phyloP scores from a whole-genome alignment of 2,797 vertebrate species.

The Chaenodraco wilsoni region DNA sequence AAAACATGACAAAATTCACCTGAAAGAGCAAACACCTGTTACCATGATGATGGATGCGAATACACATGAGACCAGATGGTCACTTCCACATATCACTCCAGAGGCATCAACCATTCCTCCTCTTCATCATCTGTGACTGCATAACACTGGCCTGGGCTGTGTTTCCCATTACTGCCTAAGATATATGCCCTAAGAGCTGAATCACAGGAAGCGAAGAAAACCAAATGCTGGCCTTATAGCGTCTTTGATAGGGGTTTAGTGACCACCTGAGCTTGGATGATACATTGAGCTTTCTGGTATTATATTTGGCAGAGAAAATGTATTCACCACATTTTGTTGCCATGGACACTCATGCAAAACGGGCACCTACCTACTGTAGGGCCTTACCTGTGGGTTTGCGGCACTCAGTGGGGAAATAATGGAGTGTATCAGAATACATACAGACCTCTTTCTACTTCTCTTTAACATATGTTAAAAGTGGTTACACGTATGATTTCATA shows the following conservation, averaged over 20 bases:
- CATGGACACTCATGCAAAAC: slow-evolving; percentile 24
- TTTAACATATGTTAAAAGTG: slow-evolving; percentile 27
- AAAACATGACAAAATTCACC: slow-evolving; percentile 17
- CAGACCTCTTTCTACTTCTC: slow-evolving; percentile 43
- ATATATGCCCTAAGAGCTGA: slow-evolving; percentile 53
- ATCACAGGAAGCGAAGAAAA: slow-evolving; percentile 47
- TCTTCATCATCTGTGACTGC: slow-evolving; percentile 69
- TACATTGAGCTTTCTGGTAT: slow-evolving; percentile 9
- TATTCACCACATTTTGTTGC: slow-evolving; percentile 24
- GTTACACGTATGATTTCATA: slow-evolving; percentile 19
- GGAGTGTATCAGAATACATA: slow-evolving; percentile 18
- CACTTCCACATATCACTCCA: slow-evolving; percentile 66
- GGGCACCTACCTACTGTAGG: slow-evolving; percentile 10
- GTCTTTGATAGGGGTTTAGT: slow-evolving; percentile 16
- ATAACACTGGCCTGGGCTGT: slow-evolving; percentile 36
- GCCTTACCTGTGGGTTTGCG: slow-evolving; percentile 31
- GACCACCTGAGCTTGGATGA: slow-evolving; percentile 20
- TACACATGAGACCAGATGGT: slow-evolving; percentile 66
- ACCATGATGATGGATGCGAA: slow-evolving; percentile 70
- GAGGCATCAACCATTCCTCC: slow-evolving; percentile 65
- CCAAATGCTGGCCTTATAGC: slow-evolving; percentile 22
- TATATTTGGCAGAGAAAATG: slow-evolving; percentile 23
- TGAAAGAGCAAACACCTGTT: slow-evolving; percentile 58
- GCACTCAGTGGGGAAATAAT: slow-evolving; percentile 26
- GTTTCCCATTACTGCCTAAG: slow-evolving; percentile 66